These are phyloP conservation scores for Apostichopus parvimensis DNA, from an alignment of 35 echinoderm and acorn worm genomes.

Conservation along the genomic window DNA sequence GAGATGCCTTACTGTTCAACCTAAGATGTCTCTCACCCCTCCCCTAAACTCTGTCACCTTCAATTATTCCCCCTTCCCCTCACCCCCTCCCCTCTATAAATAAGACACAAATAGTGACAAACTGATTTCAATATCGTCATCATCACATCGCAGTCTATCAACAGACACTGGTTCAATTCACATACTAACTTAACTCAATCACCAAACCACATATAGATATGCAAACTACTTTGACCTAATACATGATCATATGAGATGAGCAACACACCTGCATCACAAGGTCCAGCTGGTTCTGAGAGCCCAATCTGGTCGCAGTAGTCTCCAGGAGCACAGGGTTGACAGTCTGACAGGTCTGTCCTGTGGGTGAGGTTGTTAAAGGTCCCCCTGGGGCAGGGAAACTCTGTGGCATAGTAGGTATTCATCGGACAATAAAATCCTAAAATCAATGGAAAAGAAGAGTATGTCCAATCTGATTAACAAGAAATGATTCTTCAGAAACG, in stretches of 20 bases:
- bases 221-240: too few relatives aligned
- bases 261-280: slow-evolving; percentile 72
- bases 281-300: slow-evolving; percentile 71
- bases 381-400: slow-evolving; percentile 85
- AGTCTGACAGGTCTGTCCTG: slow-evolving; percentile 65
- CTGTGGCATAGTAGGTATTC: slow-evolving; percentile 62
- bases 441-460: neutral
- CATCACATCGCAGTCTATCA: too few relatives aligned
- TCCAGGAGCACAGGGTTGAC: slow-evolving; percentile 68
- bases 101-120: too few relatives aligned
- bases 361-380: slow-evolving; percentile 98
- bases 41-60: too few relatives aligned
- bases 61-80: too few relatives aligned
- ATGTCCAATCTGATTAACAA: neutral
- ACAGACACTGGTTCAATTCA: too few relatives aligned
- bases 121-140: too few relatives aligned
- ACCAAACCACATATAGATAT: too few relatives aligned
- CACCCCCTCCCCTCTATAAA: too few relatives aligned
- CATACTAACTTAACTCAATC: neutral
- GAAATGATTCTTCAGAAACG: neutral
- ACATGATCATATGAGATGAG: too few relatives aligned
- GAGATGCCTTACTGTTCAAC: too few relatives aligned
- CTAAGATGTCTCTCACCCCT: too few relatives aligned
- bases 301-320: slow-evolving; percentile 86
- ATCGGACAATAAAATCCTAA: slow-evolving; percentile 51